phyloP scores from a whole-genome alignment of 2,888 invertebrate genomes.

The Polydrusus cervinus region DNA sequence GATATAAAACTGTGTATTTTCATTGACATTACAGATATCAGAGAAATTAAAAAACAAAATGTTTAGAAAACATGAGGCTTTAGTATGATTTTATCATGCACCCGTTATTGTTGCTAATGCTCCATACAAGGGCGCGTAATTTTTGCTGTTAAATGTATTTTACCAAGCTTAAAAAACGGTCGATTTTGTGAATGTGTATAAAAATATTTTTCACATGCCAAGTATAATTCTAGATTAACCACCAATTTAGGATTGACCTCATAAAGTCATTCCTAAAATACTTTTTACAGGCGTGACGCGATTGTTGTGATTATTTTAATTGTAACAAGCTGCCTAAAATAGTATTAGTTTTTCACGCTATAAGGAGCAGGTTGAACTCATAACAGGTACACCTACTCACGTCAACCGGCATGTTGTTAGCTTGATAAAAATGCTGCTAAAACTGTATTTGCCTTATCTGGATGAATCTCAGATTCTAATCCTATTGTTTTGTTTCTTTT shows the following conservation, averaged over 20 bases:
- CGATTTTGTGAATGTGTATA: too few species aligned
- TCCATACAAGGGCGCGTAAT: too few species aligned
- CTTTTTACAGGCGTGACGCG: constrained; percentile 44
- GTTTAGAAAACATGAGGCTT: too few species aligned
- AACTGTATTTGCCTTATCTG: constrained; percentile 15
- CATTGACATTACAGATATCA: too few species aligned
- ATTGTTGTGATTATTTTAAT: constrained; percentile 49
- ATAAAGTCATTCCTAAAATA: constrained; percentile 44
- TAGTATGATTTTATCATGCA: too few species aligned
- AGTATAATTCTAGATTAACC: constrained; percentile 1
- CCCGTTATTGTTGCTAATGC: too few species aligned
- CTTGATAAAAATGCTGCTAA: constrained; percentile 8
- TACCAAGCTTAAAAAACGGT: too few species aligned
- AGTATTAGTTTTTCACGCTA: constrained; percentile 46
- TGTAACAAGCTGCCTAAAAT: constrained; percentile 44
- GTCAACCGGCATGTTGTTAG: constrained; percentile 2
- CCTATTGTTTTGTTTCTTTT: not conserved
- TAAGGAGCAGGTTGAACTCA: not conserved
- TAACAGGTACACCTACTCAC: constrained; percentile 6
- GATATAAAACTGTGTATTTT: too few species aligned
- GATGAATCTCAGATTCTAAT: constrained; percentile 1
- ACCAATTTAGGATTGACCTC: constrained; percentile 16
- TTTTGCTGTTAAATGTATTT: too few species aligned
- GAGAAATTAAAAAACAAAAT: too few species aligned
- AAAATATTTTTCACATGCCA: not conserved